Evolutionary conservation across 2,113 vertebrate species (phyloP), one percentile per base, ranked within the genome.

Genomic region (Sorex fumeus): DNA sequence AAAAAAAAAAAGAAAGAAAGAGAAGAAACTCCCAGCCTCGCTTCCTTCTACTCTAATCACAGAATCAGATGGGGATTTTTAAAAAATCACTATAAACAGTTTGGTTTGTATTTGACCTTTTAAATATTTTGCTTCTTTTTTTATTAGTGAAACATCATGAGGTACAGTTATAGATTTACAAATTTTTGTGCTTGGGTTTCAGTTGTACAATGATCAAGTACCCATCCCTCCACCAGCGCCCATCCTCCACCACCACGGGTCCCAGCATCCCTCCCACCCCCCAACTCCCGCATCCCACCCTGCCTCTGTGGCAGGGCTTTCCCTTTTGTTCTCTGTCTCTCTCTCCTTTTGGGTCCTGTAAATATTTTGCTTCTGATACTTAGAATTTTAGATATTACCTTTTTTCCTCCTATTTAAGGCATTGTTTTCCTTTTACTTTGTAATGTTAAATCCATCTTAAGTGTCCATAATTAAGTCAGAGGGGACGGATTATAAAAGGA

Each of bases 61-160:
- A 71, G 57, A 88, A 19, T 60, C 72, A 83, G 40, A 53, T 72
- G 43, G 8, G 91, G 93, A 87, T 2, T 21, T 53, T 32, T 4
- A 40, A 50, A 50, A 50, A 50, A 50, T 50, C 47, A 50, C 47
- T 64, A 19, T 60, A 47, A 84, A 79, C 8, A 50, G 15, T 47
- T 72, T 67, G 36, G 6, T 71, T 93, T 87, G 62, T 32, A 84
- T 80, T 80, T 87, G 47, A 90, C 15, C 64, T 69, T 80, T 43
- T 92, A 70, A 76, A 90, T 76, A 81, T 82, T 86, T 89, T 45
- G 86, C 47, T 93, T 82, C 30, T 88, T n/a, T n/a, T n/a, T n/a
- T n/a, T n/a, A n/a, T n/a, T n/a, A n/a, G n/a, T n/a, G n/a, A n/a
- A n/a, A n/a, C n/a, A n/a, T n/a, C n/a, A n/a, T n/a, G n/a, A n/a